Conservation (phyloP, 2,113 vertebrate genomes). For the Channa argus region DNA sequence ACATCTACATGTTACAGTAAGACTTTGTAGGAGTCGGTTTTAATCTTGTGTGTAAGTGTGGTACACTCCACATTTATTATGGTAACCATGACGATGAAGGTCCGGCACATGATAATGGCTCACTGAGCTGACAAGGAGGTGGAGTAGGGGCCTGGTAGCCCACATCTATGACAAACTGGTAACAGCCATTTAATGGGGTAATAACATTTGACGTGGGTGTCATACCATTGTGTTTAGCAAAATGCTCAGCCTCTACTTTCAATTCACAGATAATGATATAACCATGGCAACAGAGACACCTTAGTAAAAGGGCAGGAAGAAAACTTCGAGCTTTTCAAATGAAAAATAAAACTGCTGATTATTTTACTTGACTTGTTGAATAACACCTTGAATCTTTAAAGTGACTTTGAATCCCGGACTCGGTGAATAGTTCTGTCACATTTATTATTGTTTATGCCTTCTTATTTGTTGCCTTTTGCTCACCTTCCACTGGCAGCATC, state of each 20-base stretch:
- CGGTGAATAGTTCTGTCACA: background rate
- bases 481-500: slow-evolving; percentile 6
- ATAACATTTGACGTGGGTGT: background rate
- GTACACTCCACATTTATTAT: too few relatives aligned
- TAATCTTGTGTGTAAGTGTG: too few relatives aligned
- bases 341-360: slow-evolving; percentile 53
- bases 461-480: background rate
- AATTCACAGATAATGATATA: slow-evolving; percentile 70
- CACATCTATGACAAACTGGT: too few relatives aligned
- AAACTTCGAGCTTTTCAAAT: slow-evolving; percentile 52
- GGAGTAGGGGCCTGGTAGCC: too few relatives aligned
- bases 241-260: slow-evolving; percentile 62
- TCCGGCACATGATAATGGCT: too few relatives aligned
- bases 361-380: slow-evolving; percentile 32
- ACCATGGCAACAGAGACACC: slow-evolving; percentile 78
- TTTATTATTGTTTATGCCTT: slow-evolving; percentile 11
- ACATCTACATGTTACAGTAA: too few relatives aligned
- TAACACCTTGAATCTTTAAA: slow-evolving; percentile 27
- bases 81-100: too few relatives aligned
- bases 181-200: too few relatives aligned
- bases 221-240: slow-evolving; percentile 54
- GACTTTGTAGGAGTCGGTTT: too few relatives aligned
- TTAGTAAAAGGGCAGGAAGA: slow-evolving; percentile 55
- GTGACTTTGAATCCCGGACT: slow-evolving; percentile 4
- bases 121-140: too few relatives aligned